Evolutionary conservation across 2,113 vertebrate genomes (phyloP), one percentile per base, ranked within the genome.

Genomic region (Tupaia chinensis): DNA sequence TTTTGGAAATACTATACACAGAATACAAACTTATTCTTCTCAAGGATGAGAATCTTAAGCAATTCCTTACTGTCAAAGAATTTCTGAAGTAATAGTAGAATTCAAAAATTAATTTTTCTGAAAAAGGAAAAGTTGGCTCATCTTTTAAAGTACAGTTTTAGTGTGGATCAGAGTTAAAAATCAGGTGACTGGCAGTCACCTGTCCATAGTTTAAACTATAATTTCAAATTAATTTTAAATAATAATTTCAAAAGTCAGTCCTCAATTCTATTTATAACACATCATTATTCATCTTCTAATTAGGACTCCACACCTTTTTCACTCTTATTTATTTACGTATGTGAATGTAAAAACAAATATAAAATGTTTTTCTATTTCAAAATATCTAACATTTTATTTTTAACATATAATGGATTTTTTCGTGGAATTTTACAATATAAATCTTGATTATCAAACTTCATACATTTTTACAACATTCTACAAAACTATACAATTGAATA

Each of bases 311-410:
- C 83, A 16, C 6, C 11, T n/a, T 44, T 87, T 94, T 74, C n/a
- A 60, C 14, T 66, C 25, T 81, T 27, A 89, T 63, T 94, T 92
- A 79, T 61, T 82, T 87, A 68, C 22, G 78, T 14, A 70, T 79
- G 15, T 80, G 56, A 93, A 7, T n/a, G 29, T 70, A 93, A 23
- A 87, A 68, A 74, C 29, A 91, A 23, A 68, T 32, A 87, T 5
- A 81, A 5, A 92, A 74, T 76, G 4, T 84, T 87, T 93, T 97
- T 90, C 61, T 90, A 87, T 32, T 93, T 87, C 56, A 93, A 91
- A 95, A 87, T 68, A 6, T 12, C 63, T 93, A 93, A 78, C 25
- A 87, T 53, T 81, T 79, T n/a, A 93, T 82, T 90, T 89, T 83
- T 91, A 91, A 92, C 19, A 61, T 32, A 87, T 7, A 92, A 56